Base-by-base conservation (phyloP, 1,140 invertebrate genomes). In the Plectus sambesii region DNA sequence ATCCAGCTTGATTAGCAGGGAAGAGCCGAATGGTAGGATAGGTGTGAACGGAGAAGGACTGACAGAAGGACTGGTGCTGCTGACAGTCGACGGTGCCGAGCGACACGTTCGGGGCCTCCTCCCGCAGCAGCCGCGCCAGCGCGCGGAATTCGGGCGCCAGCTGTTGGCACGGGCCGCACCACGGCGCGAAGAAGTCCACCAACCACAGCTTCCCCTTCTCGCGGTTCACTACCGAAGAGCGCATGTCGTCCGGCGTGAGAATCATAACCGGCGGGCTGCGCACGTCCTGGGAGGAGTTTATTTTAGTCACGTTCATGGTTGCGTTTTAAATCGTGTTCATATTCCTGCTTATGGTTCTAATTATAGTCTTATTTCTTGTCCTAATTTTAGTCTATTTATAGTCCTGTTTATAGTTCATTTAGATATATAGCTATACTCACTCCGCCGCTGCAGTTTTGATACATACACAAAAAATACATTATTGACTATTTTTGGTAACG, bases 21-120 rank as follows among this genome's bases (percentile, higher is more conserved):
- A 82, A 84, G 2, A 84, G 57, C 43, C 80, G 72, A 49, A 84
- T 79, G 9, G 76, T 78, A 0, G 82, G 82, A 70, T 83, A 85
- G 29, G 76, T 77, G n/a, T 69, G 64, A 15, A 84, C 70, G 43
- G 72, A 71, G 66, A 82, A 75, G 2, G 69, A 49, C 22, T 57
- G 46, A 65, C 82, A 85, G 1, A 84, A 56, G 24, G 68, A 58
- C 5, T 56, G 30, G 60, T 83, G 69, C 22, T 66, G 66, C 45
- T 78, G 74, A 70, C 82, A 85, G 69, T 85, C 77, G 2, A 84
- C 77, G 58, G 77, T 74, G 2, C 75, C 82, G n/a, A 84, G 71
- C 56, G 76, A 73, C 3, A 83, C 69, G 51, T 73, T 71, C 15
- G 72, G 66, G 12, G 69, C 59, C 25, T 69, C 63, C 46, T 66